A percentile compares a stretch with the other conserved stretches of the same genome.
phyloP scores from a whole-genome alignment of 2,888 invertebrate genomes.

The Tupiocoris notatus region DNA sequence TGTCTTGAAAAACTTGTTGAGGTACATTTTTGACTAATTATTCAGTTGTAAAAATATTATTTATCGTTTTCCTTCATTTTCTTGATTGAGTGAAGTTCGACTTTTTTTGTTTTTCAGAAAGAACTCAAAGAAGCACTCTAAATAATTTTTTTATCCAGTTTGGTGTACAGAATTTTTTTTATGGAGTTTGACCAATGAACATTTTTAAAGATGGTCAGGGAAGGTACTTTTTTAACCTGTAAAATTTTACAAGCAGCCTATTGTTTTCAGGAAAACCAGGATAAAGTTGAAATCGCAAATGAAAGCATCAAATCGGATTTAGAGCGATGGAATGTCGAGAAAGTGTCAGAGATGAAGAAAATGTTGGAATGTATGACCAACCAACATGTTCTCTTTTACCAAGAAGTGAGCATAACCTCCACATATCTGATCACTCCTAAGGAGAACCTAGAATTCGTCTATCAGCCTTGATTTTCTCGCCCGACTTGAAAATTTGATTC shows the following conservation, averaged over 20 bases:
- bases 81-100: not conserved
- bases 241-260: not conserved
- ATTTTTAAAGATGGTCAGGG: no score
- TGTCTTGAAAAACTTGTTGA: conserved; percentile 51
- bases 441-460: no score
- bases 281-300: conserved; percentile 67
- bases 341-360: conserved; percentile 63
- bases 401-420: conserved; percentile 54
- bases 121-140: not conserved
- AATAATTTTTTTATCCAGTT: no score
- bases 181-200: no score
- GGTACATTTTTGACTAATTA: conserved; percentile 49
- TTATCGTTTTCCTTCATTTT: not conserved
- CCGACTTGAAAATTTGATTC: not conserved
- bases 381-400: conserved; percentile 65
- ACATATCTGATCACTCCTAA: no score
- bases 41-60: not conserved
- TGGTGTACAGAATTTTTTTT: no score
- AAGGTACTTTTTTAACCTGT: no score
- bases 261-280: conserved; percentile 56
- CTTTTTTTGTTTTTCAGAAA: not conserved
- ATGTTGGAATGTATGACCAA: conserved; percentile 64
- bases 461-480: no score
- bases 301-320: conserved; percentile 67
- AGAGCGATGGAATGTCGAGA: conserved; percentile 66